Evolutionary conservation across 37 sponge, comb jelly and placozoan genomes (phyloP).

Genomic region (Hexactinellida sp.): DNA sequence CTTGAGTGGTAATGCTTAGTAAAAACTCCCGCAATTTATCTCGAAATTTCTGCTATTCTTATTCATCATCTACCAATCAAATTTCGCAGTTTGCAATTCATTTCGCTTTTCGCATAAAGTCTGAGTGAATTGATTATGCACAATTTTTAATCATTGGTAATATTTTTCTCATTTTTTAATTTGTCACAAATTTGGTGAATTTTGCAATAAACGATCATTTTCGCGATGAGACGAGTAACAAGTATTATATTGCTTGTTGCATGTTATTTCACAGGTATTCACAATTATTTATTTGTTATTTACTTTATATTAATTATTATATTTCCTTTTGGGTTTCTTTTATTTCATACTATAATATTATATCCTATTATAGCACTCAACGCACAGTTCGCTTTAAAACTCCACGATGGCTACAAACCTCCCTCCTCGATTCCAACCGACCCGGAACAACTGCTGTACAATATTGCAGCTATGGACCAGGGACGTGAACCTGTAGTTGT

Average conservation of each 20-base stretch:
- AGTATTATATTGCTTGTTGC: not conserved
- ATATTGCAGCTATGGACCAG: constrained; percentile 29
- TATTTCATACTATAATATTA: not conserved
- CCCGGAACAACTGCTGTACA: constrained; percentile 26
- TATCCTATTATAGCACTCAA: not conserved
- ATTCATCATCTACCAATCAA: not conserved
- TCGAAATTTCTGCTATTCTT: not conserved
- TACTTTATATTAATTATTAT: not conserved
- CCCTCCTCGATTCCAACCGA: constrained; percentile 29
- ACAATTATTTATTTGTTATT: not conserved
- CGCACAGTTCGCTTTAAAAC: constrained; percentile 1
- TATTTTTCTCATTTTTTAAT: too few species aligned
- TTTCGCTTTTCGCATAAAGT: not conserved
- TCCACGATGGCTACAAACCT: constrained; percentile 29
- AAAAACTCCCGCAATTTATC: not conserved
- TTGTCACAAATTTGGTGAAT: too few species aligned
- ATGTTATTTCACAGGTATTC: not conserved
- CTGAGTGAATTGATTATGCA: not conserved
- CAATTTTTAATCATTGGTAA: too few species aligned
- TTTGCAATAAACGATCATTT: not conserved
- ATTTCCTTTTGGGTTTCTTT: not conserved
- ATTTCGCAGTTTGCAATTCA: constrained; percentile 6
- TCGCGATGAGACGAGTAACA: not conserved
- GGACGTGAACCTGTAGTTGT: constrained; percentile 23
- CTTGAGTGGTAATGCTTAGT: not conserved